Conservation (phyloP, 2,888 invertebrate species). For the Erannis defoliaria region DNA sequence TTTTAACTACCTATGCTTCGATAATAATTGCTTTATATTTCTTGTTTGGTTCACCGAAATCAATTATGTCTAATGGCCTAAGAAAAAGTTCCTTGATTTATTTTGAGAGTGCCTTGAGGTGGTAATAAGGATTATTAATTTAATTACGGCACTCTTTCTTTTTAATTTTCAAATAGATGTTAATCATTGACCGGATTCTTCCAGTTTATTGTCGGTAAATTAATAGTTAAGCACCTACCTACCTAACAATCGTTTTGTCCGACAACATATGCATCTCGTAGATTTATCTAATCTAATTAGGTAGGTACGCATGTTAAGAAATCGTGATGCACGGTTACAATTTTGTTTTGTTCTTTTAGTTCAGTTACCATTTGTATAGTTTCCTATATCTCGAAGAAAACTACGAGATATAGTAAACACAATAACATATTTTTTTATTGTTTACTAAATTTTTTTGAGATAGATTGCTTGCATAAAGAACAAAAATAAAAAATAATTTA, state of each 20-base stretch:
- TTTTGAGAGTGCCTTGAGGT: slow-evolving; percentile 64
- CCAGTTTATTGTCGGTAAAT: slow-evolving; percentile 50
- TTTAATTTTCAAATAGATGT: slow-evolving; percentile 55
- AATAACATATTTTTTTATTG: no score
- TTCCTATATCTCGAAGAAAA: no score
- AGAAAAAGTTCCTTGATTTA: slow-evolving; percentile 70
- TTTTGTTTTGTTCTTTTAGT: slow-evolving; percentile 14
- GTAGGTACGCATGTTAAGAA: slow-evolving; percentile 27
- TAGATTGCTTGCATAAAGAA: no score
- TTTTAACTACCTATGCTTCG: slow-evolving; percentile 64
- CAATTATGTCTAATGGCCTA: slow-evolving; percentile 76
- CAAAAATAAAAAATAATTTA: no score
- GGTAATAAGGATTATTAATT: slow-evolving; percentile 70
- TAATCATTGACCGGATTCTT: slow-evolving; percentile 46
- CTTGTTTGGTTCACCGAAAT: slow-evolving; percentile 63
- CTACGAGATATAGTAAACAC: no score
- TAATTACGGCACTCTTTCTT: slow-evolving; percentile 61
- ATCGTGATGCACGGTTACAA: slow-evolving; percentile 35
- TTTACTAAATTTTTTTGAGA: background rate
- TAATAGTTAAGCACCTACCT: slow-evolving; percentile 37
- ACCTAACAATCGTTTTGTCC: slow-evolving; percentile 35
- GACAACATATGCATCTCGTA: slow-evolving; percentile 42
- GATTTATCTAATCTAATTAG: slow-evolving; percentile 45
- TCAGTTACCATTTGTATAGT: background rate
- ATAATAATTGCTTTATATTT: slow-evolving; percentile 55